Evolutionary conservation across 1,140 invertebrate species (phyloP).

Genomic region (Drosophila kohkoa): DNA sequence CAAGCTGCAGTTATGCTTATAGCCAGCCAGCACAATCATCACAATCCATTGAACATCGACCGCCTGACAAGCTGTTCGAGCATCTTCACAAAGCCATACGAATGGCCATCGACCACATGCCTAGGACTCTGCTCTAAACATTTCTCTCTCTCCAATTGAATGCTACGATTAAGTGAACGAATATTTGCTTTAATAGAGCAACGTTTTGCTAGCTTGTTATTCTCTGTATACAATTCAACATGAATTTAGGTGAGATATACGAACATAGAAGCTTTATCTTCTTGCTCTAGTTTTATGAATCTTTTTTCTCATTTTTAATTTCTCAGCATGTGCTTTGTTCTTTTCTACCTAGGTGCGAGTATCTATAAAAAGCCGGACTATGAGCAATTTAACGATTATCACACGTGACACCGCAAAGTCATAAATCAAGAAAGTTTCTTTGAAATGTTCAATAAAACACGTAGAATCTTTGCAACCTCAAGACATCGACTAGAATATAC

Average conservation of each 20-base stretch:
- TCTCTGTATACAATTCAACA: not conserved
- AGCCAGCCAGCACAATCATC: constrained; percentile 24
- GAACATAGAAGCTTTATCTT: not conserved
- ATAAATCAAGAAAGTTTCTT: constrained; percentile 21
- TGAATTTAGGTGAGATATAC: not conserved
- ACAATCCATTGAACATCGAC: constrained; percentile 32
- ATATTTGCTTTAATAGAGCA: not conserved
- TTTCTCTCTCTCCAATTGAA: not conserved
- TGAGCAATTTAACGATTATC: constrained; percentile 13
- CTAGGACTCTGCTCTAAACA: not conserved
- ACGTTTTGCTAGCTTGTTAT: not conserved
- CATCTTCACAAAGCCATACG: constrained; percentile 22
- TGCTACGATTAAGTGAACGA: constrained; percentile 1
- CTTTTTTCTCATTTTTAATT: not conserved
- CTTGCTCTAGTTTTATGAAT: not conserved
- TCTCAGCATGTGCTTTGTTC: not conserved
- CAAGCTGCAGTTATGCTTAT: constrained; percentile 15
- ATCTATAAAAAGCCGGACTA: not conserved
- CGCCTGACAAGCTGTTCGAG: constrained; percentile 18
- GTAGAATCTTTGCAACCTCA: not conserved
- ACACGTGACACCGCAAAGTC: constrained; percentile 6
- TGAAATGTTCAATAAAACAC: not conserved
- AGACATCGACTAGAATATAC: not conserved
- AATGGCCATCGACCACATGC: constrained; percentile 12
- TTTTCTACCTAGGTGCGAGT: not conserved